These are phyloP conservation scores for Xenopus borealis DNA, from an alignment of 2,113 vertebrate genomes.

Conservation along the genomic window DNA sequence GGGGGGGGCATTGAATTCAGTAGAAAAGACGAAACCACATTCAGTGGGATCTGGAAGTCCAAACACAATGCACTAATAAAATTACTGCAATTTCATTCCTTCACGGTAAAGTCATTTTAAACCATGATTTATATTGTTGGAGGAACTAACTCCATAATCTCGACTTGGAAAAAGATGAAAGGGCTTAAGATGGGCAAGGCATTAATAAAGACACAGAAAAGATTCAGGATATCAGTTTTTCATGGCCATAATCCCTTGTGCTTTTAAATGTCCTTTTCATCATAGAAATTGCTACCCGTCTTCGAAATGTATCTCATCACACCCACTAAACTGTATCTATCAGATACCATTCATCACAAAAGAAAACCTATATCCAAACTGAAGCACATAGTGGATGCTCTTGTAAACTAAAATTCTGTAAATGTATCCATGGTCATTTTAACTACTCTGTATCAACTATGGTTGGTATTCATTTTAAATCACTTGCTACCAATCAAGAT, in stretches of 20 bases:
- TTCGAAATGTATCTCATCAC: constrained; percentile 20
- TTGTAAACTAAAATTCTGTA: constrained; percentile 11
- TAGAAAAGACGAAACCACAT: neutral
- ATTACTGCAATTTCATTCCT: constrained; percentile 24
- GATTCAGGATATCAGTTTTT: constrained; percentile 27
- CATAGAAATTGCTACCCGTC: constrained; percentile 34
- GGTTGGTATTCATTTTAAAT: too few species aligned
- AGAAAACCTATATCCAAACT: neutral
- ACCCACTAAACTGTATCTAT: constrained; percentile 23
- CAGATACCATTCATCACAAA: constrained; percentile 26
- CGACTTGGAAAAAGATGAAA: constrained; percentile 38
- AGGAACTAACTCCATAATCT: constrained; percentile 38
- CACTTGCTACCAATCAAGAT: too few species aligned
- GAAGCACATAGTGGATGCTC: neutral
- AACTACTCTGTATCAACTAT: too few species aligned
- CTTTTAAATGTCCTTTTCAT: constrained; percentile 38
- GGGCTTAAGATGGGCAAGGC: constrained; percentile 26
- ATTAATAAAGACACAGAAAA: constrained; percentile 37
- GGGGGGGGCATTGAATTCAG: neutral
- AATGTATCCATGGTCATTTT: neutral
- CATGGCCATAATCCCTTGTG: constrained; percentile 26
- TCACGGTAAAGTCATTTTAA: constrained; percentile 26
- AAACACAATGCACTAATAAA: constrained; percentile 24
- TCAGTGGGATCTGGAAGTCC: constrained; percentile 6
- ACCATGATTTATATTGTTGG: constrained; percentile 37